Base-by-base conservation (phyloP, 1,140 invertebrate species). In the Drosophila novamexicana region DNA sequence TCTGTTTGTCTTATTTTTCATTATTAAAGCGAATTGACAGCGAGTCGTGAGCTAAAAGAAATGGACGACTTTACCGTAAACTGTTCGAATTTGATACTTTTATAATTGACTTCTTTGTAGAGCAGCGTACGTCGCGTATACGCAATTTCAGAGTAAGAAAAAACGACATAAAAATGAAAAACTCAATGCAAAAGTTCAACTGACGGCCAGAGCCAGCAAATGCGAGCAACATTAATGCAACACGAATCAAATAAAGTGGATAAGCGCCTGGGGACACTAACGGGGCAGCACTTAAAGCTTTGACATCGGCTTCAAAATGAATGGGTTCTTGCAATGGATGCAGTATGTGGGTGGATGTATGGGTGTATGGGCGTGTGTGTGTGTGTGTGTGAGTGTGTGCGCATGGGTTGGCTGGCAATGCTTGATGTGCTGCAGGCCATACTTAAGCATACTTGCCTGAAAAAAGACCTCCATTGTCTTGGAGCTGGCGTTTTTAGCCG, bases 401-500 rank as follows among this genome's bases (percentile, higher is more conserved):
- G 22, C 22, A 29, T 29, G 22, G 22, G 22, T 29, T 29, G 22
- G 22, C 22, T 29, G 22, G 22, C 3, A 29, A 29, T 29, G 22
- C 22, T 29, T 29, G 22, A 29, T 29, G 22, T 29, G 22, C 22
- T 29, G 22, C 22, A 29, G 22, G 22, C 22, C 22, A 29, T 29
- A 29, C 10, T 36, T 14, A 34, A 10, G 16, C 37, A 47, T 37
- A 90, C 90, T 91, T 83, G 86, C 92, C 85, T 95, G 94, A 47
- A 96, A 93, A 57, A 96, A 93, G 18, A 96, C 95, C 90, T 97
- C 96, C 94, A 98, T 95, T 32, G 96, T 97, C 76, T 95, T 94
- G 0, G 96, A 96, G 9, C 97, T 96, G 44, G 97, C 97, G 91
- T 97, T 97, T 90, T 97, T 97, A 7, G 97, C 96, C 5, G 97